phyloP scores from a whole-genome alignment of 2,113 vertebrate species.

The Struthio camelus region DNA sequence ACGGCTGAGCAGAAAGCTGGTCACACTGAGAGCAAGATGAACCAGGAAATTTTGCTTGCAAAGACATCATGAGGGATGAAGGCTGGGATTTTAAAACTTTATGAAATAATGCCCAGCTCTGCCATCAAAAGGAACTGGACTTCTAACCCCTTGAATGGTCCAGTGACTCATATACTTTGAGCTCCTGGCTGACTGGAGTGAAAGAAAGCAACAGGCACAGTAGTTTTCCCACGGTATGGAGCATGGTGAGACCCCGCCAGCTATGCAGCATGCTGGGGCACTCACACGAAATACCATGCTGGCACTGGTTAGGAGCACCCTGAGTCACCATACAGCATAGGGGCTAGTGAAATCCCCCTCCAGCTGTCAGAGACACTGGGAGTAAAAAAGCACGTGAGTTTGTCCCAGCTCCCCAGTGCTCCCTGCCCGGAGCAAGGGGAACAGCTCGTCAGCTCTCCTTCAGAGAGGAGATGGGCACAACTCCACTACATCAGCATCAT shows the following conservation, averaged over 20 bases:
- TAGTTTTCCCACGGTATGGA: fast-evolving
- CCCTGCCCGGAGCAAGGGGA: neutral
- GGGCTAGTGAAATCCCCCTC: neutral
- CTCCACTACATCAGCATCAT: neutral
- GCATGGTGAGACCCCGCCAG: neutral
- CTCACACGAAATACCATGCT: neutral
- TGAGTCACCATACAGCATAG: neutral
- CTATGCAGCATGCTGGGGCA: neutral
- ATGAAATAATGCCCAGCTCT: neutral
- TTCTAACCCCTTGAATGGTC: neutral
- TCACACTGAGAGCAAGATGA: neutral
- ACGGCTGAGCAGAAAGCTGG: neutral
- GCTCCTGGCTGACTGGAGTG: neutral
- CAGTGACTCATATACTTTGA: neutral
- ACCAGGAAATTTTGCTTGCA: neutral
- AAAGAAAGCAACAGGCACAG: neutral
- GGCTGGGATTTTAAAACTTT: neutral
- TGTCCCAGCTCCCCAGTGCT: neutral
- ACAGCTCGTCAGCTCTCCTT: neutral
- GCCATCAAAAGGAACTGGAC: neutral
- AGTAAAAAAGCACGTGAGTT: neutral
- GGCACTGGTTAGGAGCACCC: neutral
- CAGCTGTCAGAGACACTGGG: neutral
- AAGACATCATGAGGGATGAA: neutral
- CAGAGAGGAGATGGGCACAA: neutral